These are phyloP conservation scores for Porites lutea DNA, from an alignment of 64 coral and sea anemone genomes.

Conservation along the genomic window DNA sequence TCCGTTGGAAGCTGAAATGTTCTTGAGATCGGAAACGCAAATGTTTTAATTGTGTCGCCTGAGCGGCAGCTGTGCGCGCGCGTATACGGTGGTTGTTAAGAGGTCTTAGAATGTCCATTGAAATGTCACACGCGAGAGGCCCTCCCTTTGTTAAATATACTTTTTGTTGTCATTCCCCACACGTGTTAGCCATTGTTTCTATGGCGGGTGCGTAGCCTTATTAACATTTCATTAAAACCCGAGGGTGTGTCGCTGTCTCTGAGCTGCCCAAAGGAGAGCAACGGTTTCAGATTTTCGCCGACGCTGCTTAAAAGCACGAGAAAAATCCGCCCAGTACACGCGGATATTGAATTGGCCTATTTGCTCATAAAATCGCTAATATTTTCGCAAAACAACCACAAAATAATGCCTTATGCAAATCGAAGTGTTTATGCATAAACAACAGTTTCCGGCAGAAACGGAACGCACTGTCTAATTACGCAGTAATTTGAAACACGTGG, in stretches of 20 bases:
- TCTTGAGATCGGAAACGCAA: conserved; percentile 82
- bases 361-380: conserved; percentile 50
- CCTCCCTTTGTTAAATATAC: conserved; percentile 94
- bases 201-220: conserved; percentile 78
- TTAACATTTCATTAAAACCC: conserved; percentile 98
- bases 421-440: conserved; percentile 90
- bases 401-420: conserved; percentile 91
- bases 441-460: conserved; percentile 92
- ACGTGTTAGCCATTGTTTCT: conserved; percentile 95
- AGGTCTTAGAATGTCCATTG: conserved; percentile 97
- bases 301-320: neutral
- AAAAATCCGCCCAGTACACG: neutral
- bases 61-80: conserved; percentile 74
- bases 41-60: conserved; percentile 92
- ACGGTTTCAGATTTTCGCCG: conserved; percentile 30
- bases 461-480: conserved; percentile 96
- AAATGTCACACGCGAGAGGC: conserved; percentile 95
- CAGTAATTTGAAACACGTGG: conserved; percentile 98
- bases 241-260: conserved; percentile 68
- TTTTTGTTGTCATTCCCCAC: conserved; percentile 97
- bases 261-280: conserved; percentile 48
- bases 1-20: conserved; percentile 95
- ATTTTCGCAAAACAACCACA: conserved; percentile 57
- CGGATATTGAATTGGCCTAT: conserved; percentile 41
- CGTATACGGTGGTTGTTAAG: conserved; percentile 93